Evolutionary conservation across 2,888 invertebrate species (phyloP).

Genomic region (Nomada fabriciana): DNA sequence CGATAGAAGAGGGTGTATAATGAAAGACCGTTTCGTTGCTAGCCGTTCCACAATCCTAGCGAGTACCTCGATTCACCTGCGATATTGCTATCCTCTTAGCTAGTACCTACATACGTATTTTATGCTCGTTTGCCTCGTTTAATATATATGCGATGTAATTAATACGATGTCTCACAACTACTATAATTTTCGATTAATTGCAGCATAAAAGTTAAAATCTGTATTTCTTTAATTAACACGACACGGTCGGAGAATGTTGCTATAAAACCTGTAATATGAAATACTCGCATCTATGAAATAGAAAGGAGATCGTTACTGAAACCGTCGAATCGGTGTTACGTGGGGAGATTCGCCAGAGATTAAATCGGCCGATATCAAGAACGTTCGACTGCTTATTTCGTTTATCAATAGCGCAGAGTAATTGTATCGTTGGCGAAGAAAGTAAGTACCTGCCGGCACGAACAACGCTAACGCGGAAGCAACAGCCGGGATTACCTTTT

Average conservation of each 20-base stretch:
- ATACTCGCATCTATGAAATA: slow-evolving; percentile 1
- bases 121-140: not conserved
- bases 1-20: slow-evolving; percentile 25
- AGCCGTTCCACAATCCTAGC: slow-evolving; percentile 8
- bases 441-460: slow-evolving; percentile 5
- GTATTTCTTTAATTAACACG: not conserved
- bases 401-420: slow-evolving; percentile 3
- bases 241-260: not conserved
- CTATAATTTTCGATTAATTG: not conserved
- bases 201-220: not conserved
- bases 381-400: not conserved
- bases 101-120: slow-evolving; percentile 4
- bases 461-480: slow-evolving; percentile 28
- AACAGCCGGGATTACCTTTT: slow-evolving; percentile 29
- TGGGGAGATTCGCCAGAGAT: not conserved
- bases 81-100: not conserved
- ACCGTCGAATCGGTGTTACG: not conserved
- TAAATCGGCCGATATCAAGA: not conserved
- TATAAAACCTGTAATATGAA: too few species aligned
- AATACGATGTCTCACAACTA: not conserved
- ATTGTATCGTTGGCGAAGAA: slow-evolving; percentile 24
- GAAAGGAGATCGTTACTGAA: not conserved
- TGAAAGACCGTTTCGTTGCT: slow-evolving; percentile 21
- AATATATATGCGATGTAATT: not conserved
- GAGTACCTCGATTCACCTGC: slow-evolving; percentile 27